These are phyloP conservation scores for Synergus umbraculus DNA, from an alignment of 2,888 invertebrate genomes.

Conservation along the genomic window DNA sequence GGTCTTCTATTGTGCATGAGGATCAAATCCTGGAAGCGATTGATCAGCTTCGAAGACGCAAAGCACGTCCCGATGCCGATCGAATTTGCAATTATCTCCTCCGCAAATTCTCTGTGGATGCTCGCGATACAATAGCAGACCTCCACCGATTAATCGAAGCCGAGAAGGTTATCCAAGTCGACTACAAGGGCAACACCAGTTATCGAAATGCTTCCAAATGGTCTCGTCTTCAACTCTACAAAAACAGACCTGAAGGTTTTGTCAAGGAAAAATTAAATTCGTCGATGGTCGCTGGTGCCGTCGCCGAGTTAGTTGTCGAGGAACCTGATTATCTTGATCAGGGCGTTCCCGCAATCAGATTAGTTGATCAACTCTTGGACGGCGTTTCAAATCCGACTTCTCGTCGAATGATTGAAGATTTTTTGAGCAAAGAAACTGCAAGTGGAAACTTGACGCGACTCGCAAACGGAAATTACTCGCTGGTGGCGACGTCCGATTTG, in stretches of 20 bases:
- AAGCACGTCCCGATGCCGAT: slow-evolving; percentile 90
- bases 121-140: slow-evolving; percentile 84
- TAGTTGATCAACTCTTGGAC: slow-evolving; percentile 81
- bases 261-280: slow-evolving; percentile 78
- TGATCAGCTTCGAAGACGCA: slow-evolving; percentile 89
- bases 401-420: slow-evolving; percentile 81
- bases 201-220: slow-evolving; percentile 90
- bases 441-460: slow-evolving; percentile 84
- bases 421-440: slow-evolving; percentile 84
- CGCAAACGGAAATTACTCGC: slow-evolving; percentile 84
- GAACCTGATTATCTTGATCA: slow-evolving; percentile 86
- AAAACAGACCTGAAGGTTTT: slow-evolving; percentile 78
- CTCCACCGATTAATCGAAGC: slow-evolving; percentile 87
- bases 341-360: slow-evolving; percentile 85
- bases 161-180: slow-evolving; percentile 88
- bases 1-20: slow-evolving; percentile 84
- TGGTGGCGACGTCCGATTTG: slow-evolving; percentile 80
- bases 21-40: slow-evolving; percentile 90
- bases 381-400: slow-evolving; percentile 81
- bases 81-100: slow-evolving; percentile 90
- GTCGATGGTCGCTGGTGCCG: slow-evolving; percentile 82
- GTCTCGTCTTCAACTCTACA: slow-evolving; percentile 77
- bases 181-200: slow-evolving; percentile 91
- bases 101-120: slow-evolving; percentile 85
- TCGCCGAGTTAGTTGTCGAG: slow-evolving; percentile 84